phyloP scores from a whole-genome alignment of 1,140 invertebrate genomes.

The Medauroidea extradentata region DNA sequence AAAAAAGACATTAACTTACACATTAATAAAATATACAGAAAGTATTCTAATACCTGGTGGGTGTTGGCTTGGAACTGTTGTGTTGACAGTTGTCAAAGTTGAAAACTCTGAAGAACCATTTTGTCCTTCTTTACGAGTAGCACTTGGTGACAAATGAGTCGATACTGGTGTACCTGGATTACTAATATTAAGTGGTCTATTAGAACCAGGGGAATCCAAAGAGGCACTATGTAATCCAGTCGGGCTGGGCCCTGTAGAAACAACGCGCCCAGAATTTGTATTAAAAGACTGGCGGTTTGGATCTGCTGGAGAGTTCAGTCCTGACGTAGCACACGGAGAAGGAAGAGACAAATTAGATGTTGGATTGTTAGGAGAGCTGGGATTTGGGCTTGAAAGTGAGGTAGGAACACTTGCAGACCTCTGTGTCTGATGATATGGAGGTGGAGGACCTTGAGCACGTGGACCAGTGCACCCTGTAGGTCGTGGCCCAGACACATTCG shows the following conservation, averaged over 20 bases:
- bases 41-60: slow-evolving; percentile 35
- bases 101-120: slow-evolving; percentile 28
- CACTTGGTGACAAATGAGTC: slow-evolving; percentile 36
- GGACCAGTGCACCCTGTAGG: slow-evolving; percentile 49
- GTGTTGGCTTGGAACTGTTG: slow-evolving; percentile 43
- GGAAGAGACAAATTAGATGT: slow-evolving; percentile 66
- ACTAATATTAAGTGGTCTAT: slow-evolving; percentile 53
- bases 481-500: slow-evolving; percentile 46
- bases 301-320: slow-evolving; percentile 65
- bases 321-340: slow-evolving; percentile 62
- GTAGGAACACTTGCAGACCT: slow-evolving; percentile 80
- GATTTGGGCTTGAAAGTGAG: slow-evolving; percentile 66
- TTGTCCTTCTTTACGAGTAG: slow-evolving; percentile 41
- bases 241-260: slow-evolving; percentile 58
- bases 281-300: slow-evolving; percentile 45
- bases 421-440: slow-evolving; percentile 77
- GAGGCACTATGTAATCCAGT: slow-evolving; percentile 43
- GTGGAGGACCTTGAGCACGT: slow-evolving; percentile 76
- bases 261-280: slow-evolving; percentile 17
- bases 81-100: slow-evolving; percentile 30
- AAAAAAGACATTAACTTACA: too few species aligned
- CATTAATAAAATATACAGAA: too few species aligned
- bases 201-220: slow-evolving; percentile 50
- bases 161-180: slow-evolving; percentile 68
- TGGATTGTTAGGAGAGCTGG: slow-evolving; percentile 64